Evolutionary conservation across 92 coral and sea anemone genomes (phyloP), one percentile per base, ranked within the genome.

Genomic region (Chrysogorgia sp.): DNA sequence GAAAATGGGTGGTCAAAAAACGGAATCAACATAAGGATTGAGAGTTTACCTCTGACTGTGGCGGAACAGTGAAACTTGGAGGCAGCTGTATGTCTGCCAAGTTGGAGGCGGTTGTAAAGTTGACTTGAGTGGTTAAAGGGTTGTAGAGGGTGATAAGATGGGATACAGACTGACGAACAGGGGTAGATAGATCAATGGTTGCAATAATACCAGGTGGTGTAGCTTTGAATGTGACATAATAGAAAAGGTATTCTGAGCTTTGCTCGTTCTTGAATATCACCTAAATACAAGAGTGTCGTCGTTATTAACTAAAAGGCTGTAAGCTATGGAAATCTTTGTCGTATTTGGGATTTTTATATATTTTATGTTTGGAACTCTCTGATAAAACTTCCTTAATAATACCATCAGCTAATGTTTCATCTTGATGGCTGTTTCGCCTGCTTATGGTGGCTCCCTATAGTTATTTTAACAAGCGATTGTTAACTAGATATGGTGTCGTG

Each of bases 151-250:
- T 94, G 43, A 94, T 90, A 59, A 89, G 94, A 53, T 94, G 98
- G 13, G 98, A 94, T 25, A 94, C 86, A 75, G 96, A 91, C 80
- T 93, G 92, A 17, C 97, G 82, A 52, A 93, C 96, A 58, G 97
- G 97, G 32, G 97, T 93, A 20, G 96, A 79, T 23, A 93, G 86
- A 65, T 93, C 97, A 35, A 93, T 93, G 37, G 92, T 82, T 2
- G 96, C 87, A 87, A 93, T 93, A 50, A 93, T 91, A 34, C 97
- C 97, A 21, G 97, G 96, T 19, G 97, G 81, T 7, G 93, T 88
- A 12, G 98, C 98, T 71, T 93, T 93, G 83, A 93, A 93, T 50
- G 92, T 84, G 74, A 93, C 94, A 85, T 93, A 93, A 82, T 93
- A 93, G 76, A 88, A 93, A 52, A 93, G 52, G 77, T 79, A 93